Percentiles rank a stretch among this genome's conserved stretches.
phyloP scores from a whole-genome alignment of 2,888 invertebrate genomes.

The Aspidiotus destructor region DNA sequence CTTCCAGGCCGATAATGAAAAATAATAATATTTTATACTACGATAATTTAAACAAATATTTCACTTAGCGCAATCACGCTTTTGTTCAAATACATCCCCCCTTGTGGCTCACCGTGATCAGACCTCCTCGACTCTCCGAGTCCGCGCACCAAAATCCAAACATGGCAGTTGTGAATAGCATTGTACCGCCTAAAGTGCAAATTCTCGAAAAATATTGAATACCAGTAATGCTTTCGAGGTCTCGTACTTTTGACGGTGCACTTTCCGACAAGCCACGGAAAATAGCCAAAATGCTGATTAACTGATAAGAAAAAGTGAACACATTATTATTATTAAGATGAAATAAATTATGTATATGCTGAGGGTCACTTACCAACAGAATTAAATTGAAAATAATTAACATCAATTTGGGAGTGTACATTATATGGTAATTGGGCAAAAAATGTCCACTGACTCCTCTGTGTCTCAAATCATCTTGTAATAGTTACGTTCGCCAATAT shows the following conservation, averaged over 20 bases:
- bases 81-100: background rate
- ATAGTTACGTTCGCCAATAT: no score
- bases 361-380: constrained; percentile 6
- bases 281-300: constrained; percentile 13
- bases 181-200: constrained; percentile 7
- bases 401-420: constrained; percentile 23
- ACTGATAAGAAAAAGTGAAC: background rate
- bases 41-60: constrained; percentile 3
- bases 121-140: constrained; percentile 13
- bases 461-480: no score
- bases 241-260: constrained; percentile 4
- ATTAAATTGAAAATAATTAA: constrained; percentile 16
- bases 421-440: background rate
- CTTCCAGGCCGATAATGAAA: constrained; percentile 16
- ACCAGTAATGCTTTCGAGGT: constrained; percentile 1
- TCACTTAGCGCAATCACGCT: background rate
- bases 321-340: background rate
- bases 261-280: constrained; percentile 18
- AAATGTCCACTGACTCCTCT: no score
- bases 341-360: background rate
- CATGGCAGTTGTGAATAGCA: background rate
- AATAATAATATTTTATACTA: constrained; percentile 23
- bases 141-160: constrained; percentile 22
- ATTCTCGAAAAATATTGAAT: constrained; percentile 11
- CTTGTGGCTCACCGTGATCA: constrained; percentile 8